phyloP scores from a whole-genome alignment of 2,113 vertebrate species.

The Otolemur garnettii region DNA sequence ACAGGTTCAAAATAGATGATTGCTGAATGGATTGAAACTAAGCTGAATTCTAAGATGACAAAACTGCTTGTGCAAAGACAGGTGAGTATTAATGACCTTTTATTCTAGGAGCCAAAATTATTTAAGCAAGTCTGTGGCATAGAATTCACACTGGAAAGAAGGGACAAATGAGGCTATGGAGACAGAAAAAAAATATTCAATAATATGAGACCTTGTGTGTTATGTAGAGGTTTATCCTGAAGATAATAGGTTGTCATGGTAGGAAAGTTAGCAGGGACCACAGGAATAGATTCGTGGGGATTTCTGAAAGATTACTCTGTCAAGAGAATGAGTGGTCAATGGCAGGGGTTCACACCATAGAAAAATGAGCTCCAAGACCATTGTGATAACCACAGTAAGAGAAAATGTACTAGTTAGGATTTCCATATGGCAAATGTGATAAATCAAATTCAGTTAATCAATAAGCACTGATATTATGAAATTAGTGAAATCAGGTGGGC shows the following conservation, averaged over 20 bases:
- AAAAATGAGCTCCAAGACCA: neutral
- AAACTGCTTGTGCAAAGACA: neutral
- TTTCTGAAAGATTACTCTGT: neutral
- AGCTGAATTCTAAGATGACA: neutral
- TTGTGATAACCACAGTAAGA: neutral
- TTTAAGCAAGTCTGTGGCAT: neutral
- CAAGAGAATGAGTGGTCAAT: neutral
- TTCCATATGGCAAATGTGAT: neutral
- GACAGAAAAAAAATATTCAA: slow-evolving; percentile 26
- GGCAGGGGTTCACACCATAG: neutral
- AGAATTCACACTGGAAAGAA: slow-evolving; percentile 35
- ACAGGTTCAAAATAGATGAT: neutral
- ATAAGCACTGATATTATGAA: slow-evolving; percentile 9
- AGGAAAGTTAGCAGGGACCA: neutral
- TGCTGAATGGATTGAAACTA: neutral
- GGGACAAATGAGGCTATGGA: neutral
- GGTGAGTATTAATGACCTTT: slow-evolving; percentile 30
- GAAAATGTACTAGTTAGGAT: neutral
- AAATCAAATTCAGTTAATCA: slow-evolving; percentile 27
- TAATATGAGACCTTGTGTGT: slow-evolving; percentile 3
- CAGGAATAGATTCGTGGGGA: neutral
- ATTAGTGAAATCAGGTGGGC: neutral
- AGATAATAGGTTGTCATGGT: neutral
- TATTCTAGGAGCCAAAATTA: slow-evolving; percentile 39
- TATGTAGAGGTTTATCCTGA: slow-evolving; percentile 46